A percentile compares a stretch with the other conserved stretches of the same genome.
These are phyloP conservation scores for Sicus ferrugineus DNA, from an alignment of 2,888 invertebrate genomes.

Conservation along the genomic window DNA sequence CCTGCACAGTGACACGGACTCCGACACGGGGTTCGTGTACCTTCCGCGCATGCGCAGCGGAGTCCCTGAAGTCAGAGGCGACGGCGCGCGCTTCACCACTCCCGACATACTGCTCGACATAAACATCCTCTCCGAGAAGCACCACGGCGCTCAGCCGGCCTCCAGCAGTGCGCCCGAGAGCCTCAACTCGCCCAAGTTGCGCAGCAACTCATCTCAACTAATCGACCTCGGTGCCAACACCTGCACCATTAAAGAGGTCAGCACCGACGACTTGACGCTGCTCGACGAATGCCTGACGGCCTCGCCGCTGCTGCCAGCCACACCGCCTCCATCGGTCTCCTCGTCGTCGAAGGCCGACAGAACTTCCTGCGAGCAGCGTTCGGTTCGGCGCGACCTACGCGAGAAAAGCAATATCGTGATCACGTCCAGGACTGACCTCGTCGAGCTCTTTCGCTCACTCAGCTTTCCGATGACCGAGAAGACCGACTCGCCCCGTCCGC, in stretches of 20 bases:
- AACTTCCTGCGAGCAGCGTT: slow-evolving; percentile 34
- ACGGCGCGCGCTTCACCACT: slow-evolving; percentile 51
- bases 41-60: slow-evolving; percentile 51
- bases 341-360: slow-evolving; percentile 48
- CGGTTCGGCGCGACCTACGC: slow-evolving; percentile 44
- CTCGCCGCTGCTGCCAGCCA: slow-evolving; percentile 53
- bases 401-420: slow-evolving; percentile 57
- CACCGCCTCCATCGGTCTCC: slow-evolving; percentile 58
- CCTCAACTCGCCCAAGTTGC: slow-evolving; percentile 39
- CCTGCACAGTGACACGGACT: slow-evolving; percentile 61
- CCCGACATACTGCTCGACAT: slow-evolving; percentile 62
- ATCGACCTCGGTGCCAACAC: slow-evolving; percentile 49
- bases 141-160: neutral
- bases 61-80: slow-evolving; percentile 43
- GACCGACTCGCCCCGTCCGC: slow-evolving; percentile 15
- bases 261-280: slow-evolving; percentile 50
- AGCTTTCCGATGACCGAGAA: slow-evolving; percentile 54
- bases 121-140: slow-evolving; percentile 58
- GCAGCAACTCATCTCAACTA: slow-evolving; percentile 47
- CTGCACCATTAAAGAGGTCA: slow-evolving; percentile 38
- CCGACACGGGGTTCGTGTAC: slow-evolving; percentile 49
- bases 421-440: slow-evolving; percentile 59
- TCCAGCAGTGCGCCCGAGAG: slow-evolving; percentile 30
- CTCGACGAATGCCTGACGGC: slow-evolving; percentile 53
- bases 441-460: slow-evolving; percentile 60